These are phyloP conservation scores for Rhimphoctona megacephalus DNA, from an alignment of 2,888 invertebrate genomes.

Conservation along the genomic window DNA sequence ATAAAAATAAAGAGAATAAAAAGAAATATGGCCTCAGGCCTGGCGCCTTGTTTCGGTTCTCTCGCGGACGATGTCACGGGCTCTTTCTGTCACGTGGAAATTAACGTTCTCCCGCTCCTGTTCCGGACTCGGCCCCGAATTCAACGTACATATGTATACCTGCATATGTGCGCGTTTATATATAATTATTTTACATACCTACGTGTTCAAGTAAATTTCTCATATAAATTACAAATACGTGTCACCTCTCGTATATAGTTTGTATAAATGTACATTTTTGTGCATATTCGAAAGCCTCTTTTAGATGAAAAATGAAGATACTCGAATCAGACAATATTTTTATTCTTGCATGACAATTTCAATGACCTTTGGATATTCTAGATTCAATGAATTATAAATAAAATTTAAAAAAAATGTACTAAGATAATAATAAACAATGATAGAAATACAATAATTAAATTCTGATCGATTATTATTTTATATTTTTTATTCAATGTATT, in stretches of 20 bases:
- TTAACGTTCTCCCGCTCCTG: slow-evolving; percentile 54
- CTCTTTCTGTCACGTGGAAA: slow-evolving; percentile 43
- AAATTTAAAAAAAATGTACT: not conserved
- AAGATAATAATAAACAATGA: not conserved
- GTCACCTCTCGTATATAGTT: not conserved
- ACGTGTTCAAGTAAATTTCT: not conserved
- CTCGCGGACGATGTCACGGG: slow-evolving; percentile 5
- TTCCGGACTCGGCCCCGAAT: slow-evolving; percentile 66
- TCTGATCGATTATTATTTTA: too few species aligned
- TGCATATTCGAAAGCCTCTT: not conserved
- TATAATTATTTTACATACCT: slow-evolving; percentile 11
- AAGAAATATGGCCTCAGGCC: slow-evolving; percentile 33
- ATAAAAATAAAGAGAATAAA: slow-evolving; percentile 24
- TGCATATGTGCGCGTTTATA: not conserved
- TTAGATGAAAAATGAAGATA: not conserved
- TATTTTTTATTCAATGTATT: not conserved
- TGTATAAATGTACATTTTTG: not conserved
- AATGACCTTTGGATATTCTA: not conserved
- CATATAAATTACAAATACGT: slow-evolving; percentile 1
- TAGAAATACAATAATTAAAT: not conserved
- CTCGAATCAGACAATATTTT: not conserved
- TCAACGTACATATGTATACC: slow-evolving; percentile 13
- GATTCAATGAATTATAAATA: not conserved
- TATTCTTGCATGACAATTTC: not conserved
- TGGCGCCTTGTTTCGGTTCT: slow-evolving; percentile 56